These are phyloP conservation scores for Ctenicera cuprea DNA, from an alignment of 2,888 invertebrate species.

Conservation along the genomic window DNA sequence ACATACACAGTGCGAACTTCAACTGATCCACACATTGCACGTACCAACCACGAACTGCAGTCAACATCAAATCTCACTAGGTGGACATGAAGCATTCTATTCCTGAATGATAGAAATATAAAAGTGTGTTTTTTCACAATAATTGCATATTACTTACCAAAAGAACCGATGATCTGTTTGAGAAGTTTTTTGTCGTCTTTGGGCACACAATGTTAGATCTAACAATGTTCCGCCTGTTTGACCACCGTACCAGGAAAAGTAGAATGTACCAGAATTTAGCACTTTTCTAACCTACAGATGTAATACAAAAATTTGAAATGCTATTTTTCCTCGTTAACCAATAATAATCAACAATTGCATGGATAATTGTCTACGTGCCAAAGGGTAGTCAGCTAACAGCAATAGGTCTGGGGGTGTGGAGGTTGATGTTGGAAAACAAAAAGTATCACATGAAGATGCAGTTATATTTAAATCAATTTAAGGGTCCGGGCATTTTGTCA, in stretches of 20 bases:
- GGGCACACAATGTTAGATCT: slow-evolving; percentile 96
- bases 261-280: slow-evolving; percentile 98
- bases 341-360: no score
- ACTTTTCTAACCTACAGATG: slow-evolving; percentile 81
- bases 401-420: no score
- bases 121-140: neutral
- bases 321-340: no score
- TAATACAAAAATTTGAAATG: neutral
- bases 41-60: slow-evolving; percentile 92
- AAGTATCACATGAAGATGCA: no score
- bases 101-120: slow-evolving; percentile 75
- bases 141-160: slow-evolving; percentile 77
- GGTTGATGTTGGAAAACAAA: no score
- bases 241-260: slow-evolving; percentile 88
- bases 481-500: no score
- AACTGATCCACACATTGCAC: slow-evolving; percentile 97
- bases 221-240: slow-evolving; percentile 72
- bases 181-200: slow-evolving; percentile 87
- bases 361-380: no score
- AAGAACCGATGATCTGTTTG: slow-evolving; percentile 97
- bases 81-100: slow-evolving; percentile 95
- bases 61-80: slow-evolving; percentile 94
- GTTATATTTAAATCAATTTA: no score
- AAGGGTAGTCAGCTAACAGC: no score
- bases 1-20: slow-evolving; percentile 99